Evolutionary conservation across 2,888 invertebrate genomes (phyloP).

Genomic region (Ectobius pallidus): DNA sequence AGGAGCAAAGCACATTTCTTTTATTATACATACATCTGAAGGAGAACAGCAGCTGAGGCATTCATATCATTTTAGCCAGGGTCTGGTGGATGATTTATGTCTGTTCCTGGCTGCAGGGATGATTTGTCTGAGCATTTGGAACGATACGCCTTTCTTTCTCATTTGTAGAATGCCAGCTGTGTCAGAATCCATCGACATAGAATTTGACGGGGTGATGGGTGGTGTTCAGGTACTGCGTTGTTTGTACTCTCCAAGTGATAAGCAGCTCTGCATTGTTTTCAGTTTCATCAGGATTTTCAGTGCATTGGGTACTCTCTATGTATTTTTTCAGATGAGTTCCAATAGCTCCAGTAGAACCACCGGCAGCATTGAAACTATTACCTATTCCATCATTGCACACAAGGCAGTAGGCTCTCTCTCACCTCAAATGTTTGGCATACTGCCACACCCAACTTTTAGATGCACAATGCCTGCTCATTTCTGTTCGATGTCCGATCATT

Average conservation of each 20-base stretch:
- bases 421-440: neutral
- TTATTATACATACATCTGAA: too few relatives aligned
- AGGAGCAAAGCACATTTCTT: too few relatives aligned
- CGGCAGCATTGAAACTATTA: neutral
- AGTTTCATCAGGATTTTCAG: neutral
- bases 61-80: neutral
- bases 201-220: neutral
- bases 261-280: neutral
- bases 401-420: neutral
- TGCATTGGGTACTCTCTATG: neutral
- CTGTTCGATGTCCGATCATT: neutral
- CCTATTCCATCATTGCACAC: neutral
- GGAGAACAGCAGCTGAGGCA: neutral
- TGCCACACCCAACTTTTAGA: neutral
- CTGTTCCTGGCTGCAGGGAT: too few relatives aligned
- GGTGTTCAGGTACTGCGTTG: neutral
- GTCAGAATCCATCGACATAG: neutral
- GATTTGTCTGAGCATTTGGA: constrained; percentile 9
- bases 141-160: constrained; percentile 9
- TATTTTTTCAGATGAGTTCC: neutral
- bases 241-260: neutral
- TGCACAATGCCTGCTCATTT: neutral
- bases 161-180: neutral
- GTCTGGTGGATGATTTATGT: neutral
- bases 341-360: neutral